Evolutionary conservation across 1,140 invertebrate species (phyloP).

Genomic region (Bombus huntii): DNA sequence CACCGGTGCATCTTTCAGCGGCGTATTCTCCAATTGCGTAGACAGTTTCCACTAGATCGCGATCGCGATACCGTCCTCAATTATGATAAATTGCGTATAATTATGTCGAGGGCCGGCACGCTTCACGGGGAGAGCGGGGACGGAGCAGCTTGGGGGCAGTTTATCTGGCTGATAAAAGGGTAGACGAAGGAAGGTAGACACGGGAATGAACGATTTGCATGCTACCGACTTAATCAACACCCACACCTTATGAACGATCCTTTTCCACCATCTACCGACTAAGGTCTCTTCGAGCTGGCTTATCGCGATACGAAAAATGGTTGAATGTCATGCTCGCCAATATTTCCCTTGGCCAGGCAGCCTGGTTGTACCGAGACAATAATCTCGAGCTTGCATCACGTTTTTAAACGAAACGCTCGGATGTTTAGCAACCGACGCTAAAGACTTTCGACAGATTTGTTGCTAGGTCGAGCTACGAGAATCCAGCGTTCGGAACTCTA

Average conservation of each 20-base stretch:
- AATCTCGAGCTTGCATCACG: conserved; percentile 34
- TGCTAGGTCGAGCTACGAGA: too few species aligned
- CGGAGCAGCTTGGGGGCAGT: background rate
- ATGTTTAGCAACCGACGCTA: background rate
- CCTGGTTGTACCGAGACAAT: background rate
- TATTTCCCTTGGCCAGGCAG: conserved; percentile 20
- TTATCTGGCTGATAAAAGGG: conserved; percentile 48
- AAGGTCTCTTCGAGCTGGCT: conserved; percentile 32
- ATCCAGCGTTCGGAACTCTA: background rate
- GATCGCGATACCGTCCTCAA: conserved; percentile 39
- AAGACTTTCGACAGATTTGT: background rate
- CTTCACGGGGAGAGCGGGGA: background rate
- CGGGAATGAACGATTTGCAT: conserved; percentile 53
- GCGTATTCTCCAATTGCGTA: background rate
- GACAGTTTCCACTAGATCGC: conserved; percentile 19
- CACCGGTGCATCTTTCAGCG: background rate
- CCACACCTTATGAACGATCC: conserved; percentile 51
- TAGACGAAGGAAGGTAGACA: conserved; percentile 43
- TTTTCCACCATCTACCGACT: conserved; percentile 44
- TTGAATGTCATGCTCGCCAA: conserved; percentile 47
- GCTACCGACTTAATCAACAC: conserved; percentile 54
- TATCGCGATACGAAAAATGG: conserved; percentile 54
- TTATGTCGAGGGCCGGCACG: conserved; percentile 28
- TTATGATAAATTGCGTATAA: conserved; percentile 53
- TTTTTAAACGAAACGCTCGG: conserved; percentile 12